Base-by-base conservation (phyloP, 1,140 invertebrate species). In the Zaprionus gabonicus region DNA sequence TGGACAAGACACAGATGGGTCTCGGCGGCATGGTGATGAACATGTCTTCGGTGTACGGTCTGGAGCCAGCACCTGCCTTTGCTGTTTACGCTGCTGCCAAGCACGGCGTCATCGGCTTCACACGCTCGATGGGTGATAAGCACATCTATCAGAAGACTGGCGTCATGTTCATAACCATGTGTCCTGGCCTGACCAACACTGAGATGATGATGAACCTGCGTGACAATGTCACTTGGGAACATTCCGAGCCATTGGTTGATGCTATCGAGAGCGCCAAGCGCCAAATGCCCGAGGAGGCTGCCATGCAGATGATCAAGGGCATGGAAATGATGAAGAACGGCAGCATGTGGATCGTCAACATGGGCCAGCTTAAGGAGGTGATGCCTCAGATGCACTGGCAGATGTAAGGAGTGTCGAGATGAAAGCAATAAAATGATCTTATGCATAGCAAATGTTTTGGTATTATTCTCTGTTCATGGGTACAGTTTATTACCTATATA, bases 21-120 rank as follows among this genome's bases (percentile, higher is more conserved):
- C 87, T 91, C 25, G 95, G 95, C 62, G 95, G 95, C 44, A 94
- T 95, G 28, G 94, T 96, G 20, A 93, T 96, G 2, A 96, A 96
- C 62, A 84, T 95, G 27, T 93, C 94, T 17, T 95, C 95, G 4
- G 94, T 95, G 65, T 92, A 94, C 74, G 95, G 95, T 41, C 91
- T 95, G 62, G 80, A 92, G 46, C 91, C 91, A 0, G 57, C 85
- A 2, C 86, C 87, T 28, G 76, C 86, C 23, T 79, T 91, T 38
- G 94, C 94, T 3, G 90, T 93, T 9, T 94, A 94, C 67, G 76
- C 80, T 3, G 94, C 93, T 3, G 93, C 94, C 34, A 95, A 94
- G 71, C 93, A 94, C 71, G 93, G 93, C 27, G 91, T 94, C 10
- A 62, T 94, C n/a, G 94, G 93, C 12, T 94, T 93, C 69, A 94